phyloP scores from a whole-genome alignment of 2,888 invertebrate species.

The Polia nebulosa region DNA sequence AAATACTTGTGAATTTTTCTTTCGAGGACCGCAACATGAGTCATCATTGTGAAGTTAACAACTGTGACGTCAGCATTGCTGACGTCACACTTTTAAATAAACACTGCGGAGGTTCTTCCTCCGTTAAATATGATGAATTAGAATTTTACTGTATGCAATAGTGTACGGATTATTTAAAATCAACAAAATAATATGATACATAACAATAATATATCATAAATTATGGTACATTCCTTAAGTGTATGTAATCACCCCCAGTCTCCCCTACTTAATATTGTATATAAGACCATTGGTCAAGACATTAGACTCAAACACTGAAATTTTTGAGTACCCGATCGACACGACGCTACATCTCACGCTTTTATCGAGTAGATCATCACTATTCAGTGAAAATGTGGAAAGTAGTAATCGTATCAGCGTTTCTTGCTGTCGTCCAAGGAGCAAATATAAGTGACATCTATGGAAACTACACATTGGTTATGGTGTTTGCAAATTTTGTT shows the following conservation, averaged over 20 bases:
- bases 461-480: constrained; percentile 4
- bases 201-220: no score
- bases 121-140: no score
- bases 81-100: no score
- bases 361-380: background rate
- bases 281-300: background rate
- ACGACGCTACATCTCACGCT: background rate
- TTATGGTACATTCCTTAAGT: background rate
- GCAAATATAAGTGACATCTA: background rate
- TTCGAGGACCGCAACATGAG: no score
- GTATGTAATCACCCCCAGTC: background rate
- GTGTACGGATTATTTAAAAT: background rate
- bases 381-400: background rate
- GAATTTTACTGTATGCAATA: background rate
- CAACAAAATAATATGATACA: no score
- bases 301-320: background rate
- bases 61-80: no score
- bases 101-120: no score
- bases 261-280: background rate
- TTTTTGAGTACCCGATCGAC: background rate
- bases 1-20: no score
- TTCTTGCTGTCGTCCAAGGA: background rate
- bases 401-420: constrained; percentile 1
- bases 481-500: background rate
- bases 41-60: no score